A percentile compares a stretch with the other conserved stretches of the same genome.
Conservation (phyloP, 2,797 vertebrate species). For the Phalloptychus januarius region DNA sequence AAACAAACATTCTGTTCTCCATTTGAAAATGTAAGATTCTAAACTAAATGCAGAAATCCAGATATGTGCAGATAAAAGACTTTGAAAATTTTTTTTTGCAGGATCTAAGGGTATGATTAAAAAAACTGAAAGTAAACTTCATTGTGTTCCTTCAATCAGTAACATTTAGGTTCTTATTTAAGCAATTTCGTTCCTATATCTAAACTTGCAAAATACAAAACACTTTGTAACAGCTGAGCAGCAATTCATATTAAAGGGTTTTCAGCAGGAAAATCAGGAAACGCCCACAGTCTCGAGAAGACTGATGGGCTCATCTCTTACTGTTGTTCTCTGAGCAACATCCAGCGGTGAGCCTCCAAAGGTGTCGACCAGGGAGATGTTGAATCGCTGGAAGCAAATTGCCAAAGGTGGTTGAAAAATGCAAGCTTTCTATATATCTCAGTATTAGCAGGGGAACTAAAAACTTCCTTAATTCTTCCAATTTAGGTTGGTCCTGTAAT, state of each 20-base stretch:
- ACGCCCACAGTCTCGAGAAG: constrained; percentile 61
- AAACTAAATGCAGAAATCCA: background rate
- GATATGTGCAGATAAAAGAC: background rate
- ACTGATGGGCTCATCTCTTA: constrained; percentile 49
- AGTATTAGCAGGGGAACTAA: constrained; percentile 86
- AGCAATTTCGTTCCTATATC: constrained; percentile 3
- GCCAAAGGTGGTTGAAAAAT: constrained; percentile 82
- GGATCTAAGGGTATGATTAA: background rate
- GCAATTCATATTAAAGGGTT: constrained; percentile 6
- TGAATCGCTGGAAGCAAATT: constrained; percentile 73
- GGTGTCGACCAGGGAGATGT: constrained; percentile 52
- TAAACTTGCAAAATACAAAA: background rate
- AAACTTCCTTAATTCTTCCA: constrained; percentile 85
- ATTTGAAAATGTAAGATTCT: background rate
- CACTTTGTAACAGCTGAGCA: constrained; percentile 27
- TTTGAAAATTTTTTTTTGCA: background rate
- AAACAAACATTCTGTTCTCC: background rate
- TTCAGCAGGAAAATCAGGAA: constrained; percentile 52
- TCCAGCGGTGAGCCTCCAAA: constrained; percentile 29
- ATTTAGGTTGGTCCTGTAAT: constrained; percentile 79
- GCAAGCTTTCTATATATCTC: constrained; percentile 84
- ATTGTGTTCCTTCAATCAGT: background rate
- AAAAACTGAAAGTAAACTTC: background rate
- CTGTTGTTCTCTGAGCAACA: constrained; percentile 32
- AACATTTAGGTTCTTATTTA: background rate